Evolutionary conservation across 2,888 invertebrate species (phyloP).

Genomic region (Bombyx huttoni): DNA sequence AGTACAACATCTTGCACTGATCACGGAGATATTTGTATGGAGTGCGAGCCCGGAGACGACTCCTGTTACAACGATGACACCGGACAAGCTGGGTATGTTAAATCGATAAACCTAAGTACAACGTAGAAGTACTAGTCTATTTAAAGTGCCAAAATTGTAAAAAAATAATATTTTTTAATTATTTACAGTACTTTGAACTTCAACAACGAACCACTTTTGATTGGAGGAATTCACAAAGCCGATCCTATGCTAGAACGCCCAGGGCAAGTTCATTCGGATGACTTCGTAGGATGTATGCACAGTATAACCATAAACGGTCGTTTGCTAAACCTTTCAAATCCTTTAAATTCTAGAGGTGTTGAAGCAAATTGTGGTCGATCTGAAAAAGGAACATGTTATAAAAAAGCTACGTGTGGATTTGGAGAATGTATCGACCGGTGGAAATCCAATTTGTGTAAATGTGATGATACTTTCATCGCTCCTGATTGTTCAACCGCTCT

Average conservation of each 20-base stretch:
- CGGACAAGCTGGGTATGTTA: constrained; percentile 88
- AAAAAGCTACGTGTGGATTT: constrained; percentile 65
- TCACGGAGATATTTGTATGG: constrained; percentile 88
- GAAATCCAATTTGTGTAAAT: constrained; percentile 81
- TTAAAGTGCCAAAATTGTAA: background rate
- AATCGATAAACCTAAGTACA: no score
- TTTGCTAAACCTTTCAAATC: constrained; percentile 83
- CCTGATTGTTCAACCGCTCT: constrained; percentile 85
- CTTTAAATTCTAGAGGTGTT: constrained; percentile 80
- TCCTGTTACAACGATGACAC: constrained; percentile 88
- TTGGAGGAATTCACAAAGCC: constrained; percentile 88
- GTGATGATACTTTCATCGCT: constrained; percentile 78
- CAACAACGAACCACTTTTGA: constrained; percentile 87
- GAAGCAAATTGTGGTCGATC: constrained; percentile 83
- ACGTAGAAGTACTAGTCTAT: background rate
- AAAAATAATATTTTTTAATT: constrained; percentile 8
- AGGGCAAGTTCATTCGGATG: constrained; percentile 92
- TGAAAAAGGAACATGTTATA: constrained; percentile 76
- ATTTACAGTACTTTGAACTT: constrained; percentile 88
- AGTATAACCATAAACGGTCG: constrained; percentile 91
- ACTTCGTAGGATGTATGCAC: constrained; percentile 94
- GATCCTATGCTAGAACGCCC: constrained; percentile 91
- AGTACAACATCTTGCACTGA: constrained; percentile 87
- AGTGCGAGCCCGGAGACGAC: constrained; percentile 87
- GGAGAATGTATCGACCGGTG: constrained; percentile 89